phyloP scores from a whole-genome alignment of 2,113 vertebrate genomes.

The Brienomyrus longianalis region DNA sequence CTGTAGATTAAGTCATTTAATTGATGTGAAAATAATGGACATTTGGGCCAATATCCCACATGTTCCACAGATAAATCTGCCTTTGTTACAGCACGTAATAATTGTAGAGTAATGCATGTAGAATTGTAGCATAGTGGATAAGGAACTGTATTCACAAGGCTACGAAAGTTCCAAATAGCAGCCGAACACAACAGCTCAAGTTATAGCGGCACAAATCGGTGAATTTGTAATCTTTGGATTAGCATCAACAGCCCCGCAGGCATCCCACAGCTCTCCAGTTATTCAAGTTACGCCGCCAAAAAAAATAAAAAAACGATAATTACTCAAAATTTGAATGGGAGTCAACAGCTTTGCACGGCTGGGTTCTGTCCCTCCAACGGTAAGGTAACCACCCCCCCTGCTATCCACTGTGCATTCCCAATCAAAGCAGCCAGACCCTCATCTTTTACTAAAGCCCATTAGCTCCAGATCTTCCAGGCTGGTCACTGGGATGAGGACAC shows the following conservation, averaged over 20 bases:
- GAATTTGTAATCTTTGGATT: neutral
- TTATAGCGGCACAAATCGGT: neutral
- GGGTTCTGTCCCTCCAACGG: neutral
- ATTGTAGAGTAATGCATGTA: neutral
- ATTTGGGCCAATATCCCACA: neutral
- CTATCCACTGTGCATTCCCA: neutral
- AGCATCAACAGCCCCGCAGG: neutral
- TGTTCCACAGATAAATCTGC: neutral
- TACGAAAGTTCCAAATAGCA: neutral
- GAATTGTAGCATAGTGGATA: neutral
- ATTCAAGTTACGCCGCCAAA: neutral
- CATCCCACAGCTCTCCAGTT: neutral
- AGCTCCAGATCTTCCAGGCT: neutral
- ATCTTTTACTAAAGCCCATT: neutral
- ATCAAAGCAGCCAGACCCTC: neutral
- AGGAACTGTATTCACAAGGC: neutral
- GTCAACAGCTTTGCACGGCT: neutral
- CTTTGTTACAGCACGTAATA: neutral
- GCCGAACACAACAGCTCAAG: neutral
- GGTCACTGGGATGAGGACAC: slow-evolving; percentile 22
- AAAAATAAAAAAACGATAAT: neutral
- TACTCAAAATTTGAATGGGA: neutral
- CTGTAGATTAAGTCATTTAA: neutral
- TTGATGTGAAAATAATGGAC: neutral
- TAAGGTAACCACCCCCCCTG: neutral